Evolutionary conservation across 2,797 vertebrate species (phyloP), one percentile per base, ranked within the genome.

Genomic region (Mus minutoides): DNA sequence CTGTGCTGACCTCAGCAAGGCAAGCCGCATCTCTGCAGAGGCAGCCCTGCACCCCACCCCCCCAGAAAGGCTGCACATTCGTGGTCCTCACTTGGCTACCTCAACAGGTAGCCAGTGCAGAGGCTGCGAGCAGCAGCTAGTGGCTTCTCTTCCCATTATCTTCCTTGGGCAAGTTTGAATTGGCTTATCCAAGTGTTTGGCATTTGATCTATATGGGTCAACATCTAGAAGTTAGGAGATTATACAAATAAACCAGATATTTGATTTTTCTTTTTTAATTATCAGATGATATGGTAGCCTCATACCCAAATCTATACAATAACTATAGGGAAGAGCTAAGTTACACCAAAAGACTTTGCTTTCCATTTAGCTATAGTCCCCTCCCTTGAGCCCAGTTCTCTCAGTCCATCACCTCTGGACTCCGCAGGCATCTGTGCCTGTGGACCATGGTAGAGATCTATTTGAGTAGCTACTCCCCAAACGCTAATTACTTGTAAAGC

Each of bases 201-300:
- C 3, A 34, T 37, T 60, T 58, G 37, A 31, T 58, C 19, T 37
- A 2, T 26, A 19, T 73, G n/a, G 13, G 9, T 56, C 77, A 94
- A 88, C 31, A 73, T 90, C 54, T 88, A 37, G 87, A 88, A 91
- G 40, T 94, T 58, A 94, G n/a, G 46, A 62, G 49, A 95, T 85
- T 93, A 93, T 76, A 90, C 54, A 93, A 82, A 56, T 49, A 94
- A 96, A 94, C 69, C 54, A 90, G 13, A 34, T 11, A 52, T 85
- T 85, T 54, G 2, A 14, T 73, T 69, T 83, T 88, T 92, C n/a
- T n/a, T 82, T 22, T 83, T 92, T 13, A 90, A 86, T 91, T 93
- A 79, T 69, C 62, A 93, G 79, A 94, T 90, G 60, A 96, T 75
- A n/a, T 78, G 73, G 84, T 78, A 95, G 90, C 34, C 43, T 49